These are phyloP conservation scores for Drosophila ezoana DNA, from an alignment of 2,888 invertebrate genomes.

Conservation along the genomic window DNA sequence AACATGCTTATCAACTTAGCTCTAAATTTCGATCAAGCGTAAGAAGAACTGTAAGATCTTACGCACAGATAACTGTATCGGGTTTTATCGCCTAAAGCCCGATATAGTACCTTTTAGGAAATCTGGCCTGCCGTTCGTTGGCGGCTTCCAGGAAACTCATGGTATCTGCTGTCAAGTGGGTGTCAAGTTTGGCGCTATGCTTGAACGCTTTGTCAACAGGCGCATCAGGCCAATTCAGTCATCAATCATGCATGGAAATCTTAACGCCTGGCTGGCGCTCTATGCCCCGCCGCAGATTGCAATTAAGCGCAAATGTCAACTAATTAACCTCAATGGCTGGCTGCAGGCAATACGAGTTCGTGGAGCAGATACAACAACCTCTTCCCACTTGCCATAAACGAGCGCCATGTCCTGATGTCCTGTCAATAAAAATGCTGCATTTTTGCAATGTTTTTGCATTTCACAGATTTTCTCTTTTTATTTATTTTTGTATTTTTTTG, in stretches of 20 bases:
- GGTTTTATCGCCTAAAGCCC: not conserved
- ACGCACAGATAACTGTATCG: not conserved
- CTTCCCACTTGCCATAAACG: not conserved
- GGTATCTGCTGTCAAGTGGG: conserved; percentile 51
- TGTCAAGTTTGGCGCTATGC: conserved; percentile 75
- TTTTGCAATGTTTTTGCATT: conserved; percentile 38
- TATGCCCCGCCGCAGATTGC: conserved; percentile 60
- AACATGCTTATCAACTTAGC: too few species aligned
- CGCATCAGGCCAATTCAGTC: conserved; percentile 35
- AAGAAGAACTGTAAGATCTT: not conserved
- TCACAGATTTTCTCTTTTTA: conserved; percentile 19
- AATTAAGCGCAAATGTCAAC: conserved; percentile 83
- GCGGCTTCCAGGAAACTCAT: not conserved
- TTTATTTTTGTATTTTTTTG: conserved; percentile 6
- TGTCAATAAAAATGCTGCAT: conserved; percentile 50
- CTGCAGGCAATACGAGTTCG: conserved; percentile 25
- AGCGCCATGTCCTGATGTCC: conserved; percentile 6
- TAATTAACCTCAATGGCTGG: conserved; percentile 78
- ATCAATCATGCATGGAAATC: conserved; percentile 73
- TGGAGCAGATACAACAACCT: not conserved
- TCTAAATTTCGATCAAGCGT: too few species aligned
- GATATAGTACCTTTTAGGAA: not conserved
- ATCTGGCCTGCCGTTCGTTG: not conserved
- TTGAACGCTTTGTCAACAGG: conserved; percentile 47
- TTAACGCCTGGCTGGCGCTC: conserved; percentile 61